Evolutionary conservation across 1,140 invertebrate genomes (phyloP).

Genomic region (Ceratosolen fusciceps): DNA sequence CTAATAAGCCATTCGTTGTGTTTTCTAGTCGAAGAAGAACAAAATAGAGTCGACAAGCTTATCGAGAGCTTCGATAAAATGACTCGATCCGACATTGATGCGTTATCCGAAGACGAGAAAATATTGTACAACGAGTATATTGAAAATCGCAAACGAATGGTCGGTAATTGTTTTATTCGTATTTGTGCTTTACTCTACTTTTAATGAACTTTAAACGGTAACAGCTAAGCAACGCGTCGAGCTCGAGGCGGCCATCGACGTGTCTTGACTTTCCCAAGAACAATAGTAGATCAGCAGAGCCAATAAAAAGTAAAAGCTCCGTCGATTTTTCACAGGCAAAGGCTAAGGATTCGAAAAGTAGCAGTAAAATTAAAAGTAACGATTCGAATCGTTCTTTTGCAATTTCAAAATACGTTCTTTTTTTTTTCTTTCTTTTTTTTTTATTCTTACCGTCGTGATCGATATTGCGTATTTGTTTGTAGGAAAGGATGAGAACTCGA

Average conservation of each 20-base stretch:
- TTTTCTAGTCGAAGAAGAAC: constrained; percentile 3
- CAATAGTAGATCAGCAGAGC: no score
- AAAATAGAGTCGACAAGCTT: constrained; percentile 13
- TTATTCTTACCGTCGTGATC: not conserved
- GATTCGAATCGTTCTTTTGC: no score
- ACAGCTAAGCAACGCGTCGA: no score
- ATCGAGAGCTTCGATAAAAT: constrained; percentile 14
- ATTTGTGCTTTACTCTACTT: no score
- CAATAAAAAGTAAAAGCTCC: no score
- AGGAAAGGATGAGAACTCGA: not conserved
- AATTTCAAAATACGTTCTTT: no score
- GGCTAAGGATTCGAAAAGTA: not conserved
- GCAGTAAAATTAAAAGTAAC: not conserved
- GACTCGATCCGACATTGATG: constrained; percentile 37
- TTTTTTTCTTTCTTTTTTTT: not conserved
- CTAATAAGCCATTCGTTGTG: not conserved
- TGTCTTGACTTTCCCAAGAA: no score
- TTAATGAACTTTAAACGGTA: no score
- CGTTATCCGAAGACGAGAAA: constrained; percentile 54
- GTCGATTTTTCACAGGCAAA: no score
- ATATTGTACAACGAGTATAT: constrained; percentile 49
- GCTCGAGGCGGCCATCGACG: no score
- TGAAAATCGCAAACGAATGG: no score
- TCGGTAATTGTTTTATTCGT: no score
- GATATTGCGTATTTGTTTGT: not conserved